phyloP scores from a whole-genome alignment of 2,888 invertebrate genomes.

The Epiperipatus broadwayi region DNA sequence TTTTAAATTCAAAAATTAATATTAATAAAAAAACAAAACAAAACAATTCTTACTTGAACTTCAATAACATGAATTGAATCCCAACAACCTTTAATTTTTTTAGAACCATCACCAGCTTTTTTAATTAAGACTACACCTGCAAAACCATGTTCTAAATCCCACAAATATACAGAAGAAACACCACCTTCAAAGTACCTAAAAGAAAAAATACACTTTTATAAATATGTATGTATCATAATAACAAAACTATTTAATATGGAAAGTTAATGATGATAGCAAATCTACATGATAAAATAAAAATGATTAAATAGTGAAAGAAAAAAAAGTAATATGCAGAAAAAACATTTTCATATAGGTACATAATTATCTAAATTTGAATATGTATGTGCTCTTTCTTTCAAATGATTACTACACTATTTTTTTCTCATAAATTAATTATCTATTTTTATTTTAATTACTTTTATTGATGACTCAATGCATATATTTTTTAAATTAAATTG shows the following conservation, averaged over 20 bases:
- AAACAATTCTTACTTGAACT: conserved; percentile 40
- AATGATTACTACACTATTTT: too few species aligned
- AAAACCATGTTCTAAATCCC: conserved; percentile 98
- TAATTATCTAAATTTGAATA: too few species aligned
- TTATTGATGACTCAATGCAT: too few species aligned
- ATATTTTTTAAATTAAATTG: too few species aligned
- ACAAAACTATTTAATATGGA: conserved; percentile 8
- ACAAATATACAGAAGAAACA: conserved; percentile 94
- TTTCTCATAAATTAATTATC: too few species aligned
- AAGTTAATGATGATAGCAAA: conserved; percentile 13
- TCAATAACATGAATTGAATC: conserved; percentile 99
- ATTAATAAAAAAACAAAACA: not conserved
- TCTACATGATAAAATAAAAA: conserved; percentile 14
- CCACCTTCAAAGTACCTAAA: conserved; percentile 92
- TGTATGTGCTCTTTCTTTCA: too few species aligned
- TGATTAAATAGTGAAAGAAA: too few species aligned
- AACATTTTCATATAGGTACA: too few species aligned
- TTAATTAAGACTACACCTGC: conserved; percentile 96
- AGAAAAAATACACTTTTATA: conserved; percentile 13
- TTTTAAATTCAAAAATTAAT: not conserved
- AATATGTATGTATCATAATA: not conserved
- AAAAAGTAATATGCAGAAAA: too few species aligned
- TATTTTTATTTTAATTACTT: too few species aligned
- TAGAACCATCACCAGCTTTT: conserved; percentile 93
- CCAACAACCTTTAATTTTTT: conserved; percentile 98